Evolutionary conservation across 2,113 vertebrate genomes (phyloP).

Genomic region (Athene cunicularia): DNA sequence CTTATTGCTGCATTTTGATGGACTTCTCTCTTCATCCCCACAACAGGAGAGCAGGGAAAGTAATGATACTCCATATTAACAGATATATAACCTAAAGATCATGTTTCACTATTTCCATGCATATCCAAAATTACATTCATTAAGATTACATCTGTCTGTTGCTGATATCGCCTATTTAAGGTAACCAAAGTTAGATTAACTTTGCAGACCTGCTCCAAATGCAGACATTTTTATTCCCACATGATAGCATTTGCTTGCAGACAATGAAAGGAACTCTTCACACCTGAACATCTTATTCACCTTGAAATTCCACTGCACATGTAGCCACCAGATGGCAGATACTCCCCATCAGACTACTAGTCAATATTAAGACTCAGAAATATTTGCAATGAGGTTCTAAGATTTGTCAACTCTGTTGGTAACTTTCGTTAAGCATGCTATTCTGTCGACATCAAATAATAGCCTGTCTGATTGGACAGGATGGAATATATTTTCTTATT

Average conservation of each 20-base stretch:
- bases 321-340: neutral
- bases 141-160: neutral
- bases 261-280: fast-evolving
- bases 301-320: neutral
- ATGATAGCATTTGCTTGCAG: neutral
- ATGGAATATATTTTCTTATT: neutral
- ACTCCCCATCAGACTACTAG: neutral
- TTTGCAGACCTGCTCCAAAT: neutral
- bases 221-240: neutral
- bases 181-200: neutral
- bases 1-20: neutral
- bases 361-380: neutral
- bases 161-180: neutral
- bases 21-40: neutral
- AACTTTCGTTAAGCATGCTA: neutral
- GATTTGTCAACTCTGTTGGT: neutral
- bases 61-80: neutral
- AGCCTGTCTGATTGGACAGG: neutral
- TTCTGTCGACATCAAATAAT: neutral
- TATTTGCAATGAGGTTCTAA: neutral
- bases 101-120: neutral
- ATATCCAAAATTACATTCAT: neutral
- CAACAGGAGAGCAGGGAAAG: neutral
- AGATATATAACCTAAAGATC: fast-evolving
- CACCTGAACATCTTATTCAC: fast-evolving